Evolutionary conservation across 2,888 invertebrate genomes (phyloP).

Genomic region (Hirtodrosophila trivittata): DNA sequence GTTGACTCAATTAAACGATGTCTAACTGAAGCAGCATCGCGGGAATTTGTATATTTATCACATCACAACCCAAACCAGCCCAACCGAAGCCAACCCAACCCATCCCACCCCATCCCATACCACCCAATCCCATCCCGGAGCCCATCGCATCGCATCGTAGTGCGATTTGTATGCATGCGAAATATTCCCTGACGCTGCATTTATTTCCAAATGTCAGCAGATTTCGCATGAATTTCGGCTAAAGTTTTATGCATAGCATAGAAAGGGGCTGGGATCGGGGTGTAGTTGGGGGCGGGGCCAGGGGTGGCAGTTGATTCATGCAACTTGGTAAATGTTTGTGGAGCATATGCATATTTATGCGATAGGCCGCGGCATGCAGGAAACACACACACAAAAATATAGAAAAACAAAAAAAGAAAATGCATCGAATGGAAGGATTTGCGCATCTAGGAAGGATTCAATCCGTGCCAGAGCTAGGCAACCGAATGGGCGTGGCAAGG

Average conservation of each 20-base stretch:
- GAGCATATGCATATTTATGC: slow-evolving; percentile 66
- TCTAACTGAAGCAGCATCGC: slow-evolving; percentile 53
- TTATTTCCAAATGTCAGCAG: slow-evolving; percentile 73
- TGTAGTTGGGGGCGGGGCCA: background rate
- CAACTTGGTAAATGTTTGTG: slow-evolving; percentile 66
- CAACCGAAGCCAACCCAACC: slow-evolving; percentile 3
- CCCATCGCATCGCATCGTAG: slow-evolving; percentile 15
- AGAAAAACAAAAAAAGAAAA: slow-evolving; percentile 1
- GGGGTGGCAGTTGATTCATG: slow-evolving; percentile 10
- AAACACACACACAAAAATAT: background rate
- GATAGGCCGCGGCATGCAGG: slow-evolving; percentile 48
- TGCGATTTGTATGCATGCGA: slow-evolving; percentile 65
- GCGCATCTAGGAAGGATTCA: slow-evolving; percentile 29
- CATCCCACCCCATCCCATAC: slow-evolving; percentile 14
- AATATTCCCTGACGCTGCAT: slow-evolving; percentile 66
- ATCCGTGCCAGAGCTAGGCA: slow-evolving; percentile 17
- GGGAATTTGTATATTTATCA: slow-evolving; percentile 66
- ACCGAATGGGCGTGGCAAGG: slow-evolving; percentile 18
- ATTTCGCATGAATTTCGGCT: slow-evolving; percentile 65
- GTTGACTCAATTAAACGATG: slow-evolving; percentile 74
- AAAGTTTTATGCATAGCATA: slow-evolving; percentile 28
- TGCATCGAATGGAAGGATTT: slow-evolving; percentile 9
- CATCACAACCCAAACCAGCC: slow-evolving; percentile 2
- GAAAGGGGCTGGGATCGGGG: background rate
- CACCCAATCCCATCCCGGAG: background rate